phyloP scores from a whole-genome alignment of 1,140 invertebrate species.

The Anastrepha ludens region DNA sequence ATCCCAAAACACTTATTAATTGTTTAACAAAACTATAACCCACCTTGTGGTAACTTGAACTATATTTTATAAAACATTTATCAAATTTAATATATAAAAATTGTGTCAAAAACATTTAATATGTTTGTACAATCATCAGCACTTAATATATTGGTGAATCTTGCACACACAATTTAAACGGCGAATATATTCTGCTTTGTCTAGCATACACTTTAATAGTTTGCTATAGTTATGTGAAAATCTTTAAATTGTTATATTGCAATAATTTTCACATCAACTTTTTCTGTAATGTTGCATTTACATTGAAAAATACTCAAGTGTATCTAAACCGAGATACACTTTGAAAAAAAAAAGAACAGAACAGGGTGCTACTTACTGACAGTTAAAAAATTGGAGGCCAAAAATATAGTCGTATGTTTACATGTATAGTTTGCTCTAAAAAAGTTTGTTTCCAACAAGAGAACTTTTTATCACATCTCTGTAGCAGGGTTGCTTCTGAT shows the following conservation, averaged over 20 bases:
- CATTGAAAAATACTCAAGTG: slow-evolving; percentile 24
- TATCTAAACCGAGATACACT: not conserved
- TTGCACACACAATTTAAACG: not conserved
- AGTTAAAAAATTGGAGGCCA: not conserved
- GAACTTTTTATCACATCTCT: too few relatives aligned
- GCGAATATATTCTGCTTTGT: too few relatives aligned
- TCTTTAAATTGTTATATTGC: not conserved
- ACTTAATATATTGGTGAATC: not conserved
- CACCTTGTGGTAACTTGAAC: not conserved
- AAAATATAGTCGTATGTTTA: not conserved
- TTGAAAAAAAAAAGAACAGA: not conserved
- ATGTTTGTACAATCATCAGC: not conserved
- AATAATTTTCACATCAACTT: not conserved
- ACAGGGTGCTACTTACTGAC: not conserved
- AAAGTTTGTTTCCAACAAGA: too few relatives aligned
- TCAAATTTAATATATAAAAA: not conserved
- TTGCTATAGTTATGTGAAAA: not conserved
- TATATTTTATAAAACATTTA: not conserved
- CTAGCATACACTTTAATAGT: not conserved
- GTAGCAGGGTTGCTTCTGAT: too few relatives aligned
- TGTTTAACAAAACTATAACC: not conserved
- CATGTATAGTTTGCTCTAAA: too few relatives aligned
- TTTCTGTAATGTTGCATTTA: not conserved
- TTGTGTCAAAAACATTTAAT: too few relatives aligned
- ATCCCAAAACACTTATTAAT: too few relatives aligned